A percentile compares a stretch with the other conserved stretches of the same genome.
Evolutionary conservation across 2,888 invertebrate genomes (phyloP).

Genomic region (Lasioglossum pauxillum): DNA sequence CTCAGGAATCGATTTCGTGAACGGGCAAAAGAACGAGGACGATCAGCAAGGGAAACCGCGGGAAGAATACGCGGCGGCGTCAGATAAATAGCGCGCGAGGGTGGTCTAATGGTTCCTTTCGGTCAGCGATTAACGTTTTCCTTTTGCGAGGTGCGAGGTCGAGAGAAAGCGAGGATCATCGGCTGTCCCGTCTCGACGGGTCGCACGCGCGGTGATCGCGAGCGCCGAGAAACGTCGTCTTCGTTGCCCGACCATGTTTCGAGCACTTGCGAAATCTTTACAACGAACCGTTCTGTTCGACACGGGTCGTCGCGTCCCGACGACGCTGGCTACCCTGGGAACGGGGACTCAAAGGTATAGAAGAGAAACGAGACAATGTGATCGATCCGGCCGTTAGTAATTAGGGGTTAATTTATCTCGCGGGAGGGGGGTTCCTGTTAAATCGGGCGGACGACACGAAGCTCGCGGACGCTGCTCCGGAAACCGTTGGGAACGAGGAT

Average conservation of each 20-base stretch:
- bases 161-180: background rate
- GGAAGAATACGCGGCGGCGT: constrained; percentile 17
- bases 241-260: constrained; percentile 13
- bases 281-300: constrained; percentile 41
- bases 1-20: constrained; percentile 23
- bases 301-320: background rate
- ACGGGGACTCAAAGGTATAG: background rate
- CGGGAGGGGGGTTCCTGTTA: constrained; percentile 55
- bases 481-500: background rate
- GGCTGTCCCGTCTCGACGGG: background rate
- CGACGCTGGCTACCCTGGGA: constrained; percentile 37
- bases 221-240: constrained; percentile 9
- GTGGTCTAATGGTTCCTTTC: constrained; percentile 30
- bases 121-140: constrained; percentile 32
- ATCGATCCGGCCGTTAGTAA: constrained; percentile 82
- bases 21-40: constrained; percentile 14
- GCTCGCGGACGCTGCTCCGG: constrained; percentile 18
- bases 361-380: constrained; percentile 75
- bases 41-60: constrained; percentile 18
- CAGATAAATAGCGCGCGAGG: background rate
- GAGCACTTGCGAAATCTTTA: constrained; percentile 25
- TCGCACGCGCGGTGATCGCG: constrained; percentile 17
- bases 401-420: constrained; percentile 76
- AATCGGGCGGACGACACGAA: constrained; percentile 50
- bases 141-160: constrained; percentile 5